Evolutionary conservation across 1,140 invertebrate species (phyloP), one percentile per base, ranked within the genome.

Genomic region (Chionoecetes opilio): DNA sequence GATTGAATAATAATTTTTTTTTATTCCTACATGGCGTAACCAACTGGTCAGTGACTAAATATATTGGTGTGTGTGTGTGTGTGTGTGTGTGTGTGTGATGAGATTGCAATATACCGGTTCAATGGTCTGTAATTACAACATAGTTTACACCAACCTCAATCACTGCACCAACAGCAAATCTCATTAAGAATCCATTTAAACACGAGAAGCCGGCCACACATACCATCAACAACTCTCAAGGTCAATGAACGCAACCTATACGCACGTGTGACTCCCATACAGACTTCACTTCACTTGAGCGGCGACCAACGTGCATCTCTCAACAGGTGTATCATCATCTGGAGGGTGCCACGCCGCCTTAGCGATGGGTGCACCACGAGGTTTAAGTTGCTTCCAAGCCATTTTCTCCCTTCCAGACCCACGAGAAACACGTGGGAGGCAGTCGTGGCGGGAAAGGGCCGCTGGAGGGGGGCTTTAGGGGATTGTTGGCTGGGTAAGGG

Each of bases 81-180:
- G 84, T 85, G 84, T 85, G 84, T 85, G 84, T 85, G 84, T 86
- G 14, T 86, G 84, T 86, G 32, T 86, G 31, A n/a, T 86, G 84
- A 34, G 84, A 3, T 31, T 86, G 84, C 8, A 2, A n/a, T n/a
- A n/a, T 75, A 75, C 63, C 6, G 63, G 63, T 75, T 75, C n/a
- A n/a, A 0, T 26, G n/a, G 11, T 9, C 46, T 53, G 21, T 0
- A 14, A 3, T 9, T 53, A 53, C 2, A 53, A 53, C 21, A 53
- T 9, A 53, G 46, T 53, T 17, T 53, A 11, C 21, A 53, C 46
- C 46, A 17, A 53, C 8, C 11, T 53, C 0, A 3, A 53, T 53
- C 46, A 53, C 2, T 17, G 2, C 0, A 53, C 46, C 21, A 53
- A 53, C 11, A 2, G 46, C 2, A 6, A 41, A 17, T 53, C 46